These are phyloP conservation scores for Heliothis peltigera DNA, from an alignment of 2,888 invertebrate genomes.

Conservation along the genomic window DNA sequence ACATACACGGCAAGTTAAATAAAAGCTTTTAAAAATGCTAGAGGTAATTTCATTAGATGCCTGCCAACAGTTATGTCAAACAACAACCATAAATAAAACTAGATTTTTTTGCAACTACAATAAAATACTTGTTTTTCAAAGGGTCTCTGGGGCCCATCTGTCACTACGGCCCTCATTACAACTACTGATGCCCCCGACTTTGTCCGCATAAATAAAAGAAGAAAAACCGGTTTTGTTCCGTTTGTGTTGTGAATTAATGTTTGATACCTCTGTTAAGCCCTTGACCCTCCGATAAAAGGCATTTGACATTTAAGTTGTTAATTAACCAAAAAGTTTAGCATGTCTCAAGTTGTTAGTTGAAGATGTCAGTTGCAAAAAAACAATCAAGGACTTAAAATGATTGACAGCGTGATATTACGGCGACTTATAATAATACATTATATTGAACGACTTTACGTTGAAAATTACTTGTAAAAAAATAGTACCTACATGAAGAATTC, in stretches of 20 bases:
- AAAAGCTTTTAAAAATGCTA: not conserved
- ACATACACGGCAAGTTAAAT: too few relatives aligned
- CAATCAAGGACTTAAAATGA: constrained; percentile 1
- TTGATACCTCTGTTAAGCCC: not conserved
- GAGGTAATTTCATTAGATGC: not conserved
- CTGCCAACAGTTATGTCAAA: constrained; percentile 14
- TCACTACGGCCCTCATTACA: constrained; percentile 10
- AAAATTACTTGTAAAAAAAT: too few relatives aligned
- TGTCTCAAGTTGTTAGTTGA: not conserved
- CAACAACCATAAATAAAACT: constrained; percentile 18
- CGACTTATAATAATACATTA: too few relatives aligned
- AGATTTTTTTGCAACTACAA: constrained; percentile 21
- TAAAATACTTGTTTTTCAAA: constrained; percentile 24
- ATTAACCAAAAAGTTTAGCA: constrained; percentile 5
- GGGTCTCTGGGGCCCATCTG: constrained; percentile 22
- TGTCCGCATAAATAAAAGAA: constrained; percentile 9
- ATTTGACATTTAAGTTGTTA: constrained; percentile 17
- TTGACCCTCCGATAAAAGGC: constrained; percentile 9
- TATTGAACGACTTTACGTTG: too few relatives aligned
- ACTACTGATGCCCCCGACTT: constrained; percentile 4
- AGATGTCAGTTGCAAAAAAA: not conserved
- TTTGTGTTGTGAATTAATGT: constrained; percentile 5
- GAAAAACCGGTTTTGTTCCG: not conserved
- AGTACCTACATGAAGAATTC: too few relatives aligned
- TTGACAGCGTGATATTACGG: not conserved